phyloP scores from a whole-genome alignment of 2,113 vertebrate genomes.

The Donacobius atricapilla region DNA sequence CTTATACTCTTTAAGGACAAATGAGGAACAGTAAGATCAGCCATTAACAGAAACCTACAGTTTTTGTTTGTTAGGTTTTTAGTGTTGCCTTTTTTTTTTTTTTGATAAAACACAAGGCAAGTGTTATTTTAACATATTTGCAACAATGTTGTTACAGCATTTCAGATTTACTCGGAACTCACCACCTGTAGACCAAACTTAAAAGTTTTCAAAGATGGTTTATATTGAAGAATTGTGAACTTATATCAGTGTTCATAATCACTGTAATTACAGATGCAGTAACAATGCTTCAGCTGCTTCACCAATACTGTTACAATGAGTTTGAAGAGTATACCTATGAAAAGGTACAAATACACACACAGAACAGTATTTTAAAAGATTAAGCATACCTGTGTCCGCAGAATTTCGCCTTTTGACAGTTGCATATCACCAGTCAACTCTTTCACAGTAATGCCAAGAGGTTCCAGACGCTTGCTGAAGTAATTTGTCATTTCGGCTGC shows the following conservation, averaged over 20 bases:
- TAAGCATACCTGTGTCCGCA: constrained; percentile 89
- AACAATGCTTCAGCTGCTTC: not conserved
- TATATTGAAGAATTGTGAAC: not conserved
- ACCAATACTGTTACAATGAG: not conserved
- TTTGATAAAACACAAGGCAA: not conserved
- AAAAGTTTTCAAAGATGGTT: not conserved
- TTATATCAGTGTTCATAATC: not conserved
- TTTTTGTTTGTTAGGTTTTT: not conserved
- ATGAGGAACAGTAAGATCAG: not conserved
- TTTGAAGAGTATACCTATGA: not conserved
- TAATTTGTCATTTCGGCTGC: constrained; percentile 99
- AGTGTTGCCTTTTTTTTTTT: not conserved
- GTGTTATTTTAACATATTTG: not conserved
- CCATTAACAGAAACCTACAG: not conserved
- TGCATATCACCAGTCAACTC: constrained; percentile 98
- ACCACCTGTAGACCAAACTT: not conserved
- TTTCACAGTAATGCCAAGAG: constrained; percentile 89
- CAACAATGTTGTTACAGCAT: not conserved
- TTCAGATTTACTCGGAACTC: not conserved
- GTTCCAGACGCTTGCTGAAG: constrained; percentile 93
- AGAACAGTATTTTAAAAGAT: not conserved
- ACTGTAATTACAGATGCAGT: not conserved
- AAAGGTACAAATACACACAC: not conserved
- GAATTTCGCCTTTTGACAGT: constrained; percentile 95
- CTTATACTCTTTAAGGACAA: not conserved